Evolutionary conservation across 2,888 invertebrate species (phyloP), one percentile per base, ranked within the genome.

Genomic region (Papilio elwesi): DNA sequence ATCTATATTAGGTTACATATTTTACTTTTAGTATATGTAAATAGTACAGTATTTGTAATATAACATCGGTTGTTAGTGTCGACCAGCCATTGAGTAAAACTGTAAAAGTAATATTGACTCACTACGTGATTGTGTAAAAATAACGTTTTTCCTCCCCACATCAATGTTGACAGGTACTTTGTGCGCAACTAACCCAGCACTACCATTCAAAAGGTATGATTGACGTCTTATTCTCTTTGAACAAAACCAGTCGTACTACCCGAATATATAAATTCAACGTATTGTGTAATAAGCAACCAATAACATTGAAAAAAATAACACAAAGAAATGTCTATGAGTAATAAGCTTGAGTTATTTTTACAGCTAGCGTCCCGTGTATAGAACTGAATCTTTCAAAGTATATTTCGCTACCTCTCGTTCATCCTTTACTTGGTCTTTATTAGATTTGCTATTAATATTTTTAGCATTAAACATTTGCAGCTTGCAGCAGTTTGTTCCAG

Each of bases 141-240:
- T 53, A 70, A 69, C 53, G 72, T 70, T 74, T 77, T 77, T 71
- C 70, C 77, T 79, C 74, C 75, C 77, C 65, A 43, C 76, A 75
- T 80, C 79, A 80, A 77, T 74, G 74, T 76, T 80, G 79, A 80
- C 80, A 80, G 74, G 73, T 76, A 70, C 76, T 79, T 77, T 76
- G 76, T 76, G 65, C 74, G 73, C 57, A 69, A 73, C 74, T 76
- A 71, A 77, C 74, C n/a, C 4, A 49, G 7, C 52, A 47, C 70
- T 69, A 62, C 69, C 75, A 74, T 76, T 76, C 74, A 76, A 71
- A 72, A 67, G 38, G 15, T 69, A 72, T 78, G 79, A 78, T 76
- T 77, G 78, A 78, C 78, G 74, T 76, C 75, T 78, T 77, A 12
- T 51, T 59, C 38, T 11, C 59, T 51, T 65, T 70, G 70, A 57